phyloP scores from a whole-genome alignment of 1,140 invertebrate genomes.

The Lasioglossum albipes region DNA sequence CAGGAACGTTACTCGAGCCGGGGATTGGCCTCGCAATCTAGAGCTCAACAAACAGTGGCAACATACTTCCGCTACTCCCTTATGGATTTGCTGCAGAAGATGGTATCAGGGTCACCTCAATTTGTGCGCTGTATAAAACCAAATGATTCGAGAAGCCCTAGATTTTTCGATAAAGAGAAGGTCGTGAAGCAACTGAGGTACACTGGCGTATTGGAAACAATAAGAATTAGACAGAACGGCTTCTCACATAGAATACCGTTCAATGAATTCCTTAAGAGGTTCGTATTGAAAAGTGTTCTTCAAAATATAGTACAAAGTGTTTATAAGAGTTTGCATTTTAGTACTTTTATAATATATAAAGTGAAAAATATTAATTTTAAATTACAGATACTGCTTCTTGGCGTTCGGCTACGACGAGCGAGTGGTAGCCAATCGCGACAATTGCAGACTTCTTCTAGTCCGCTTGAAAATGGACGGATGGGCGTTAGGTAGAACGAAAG shows the following conservation, averaged over 20 bases:
- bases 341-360: neutral
- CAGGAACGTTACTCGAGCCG: constrained; percentile 82
- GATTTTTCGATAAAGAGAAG: constrained; percentile 86
- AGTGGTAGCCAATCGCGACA: constrained; percentile 85
- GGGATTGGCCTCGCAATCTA: constrained; percentile 88
- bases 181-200: constrained; percentile 89
- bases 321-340: too few relatives aligned
- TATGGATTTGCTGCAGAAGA: constrained; percentile 92
- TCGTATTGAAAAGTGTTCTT: constrained; percentile 12
- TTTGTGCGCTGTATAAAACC: constrained; percentile 93
- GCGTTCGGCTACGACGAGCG: constrained; percentile 88
- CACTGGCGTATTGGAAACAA: constrained; percentile 91
- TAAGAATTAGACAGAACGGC: constrained; percentile 89
- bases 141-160: constrained; percentile 86
- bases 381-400: constrained; percentile 88
- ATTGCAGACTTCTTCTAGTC: constrained; percentile 86
- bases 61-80: constrained; percentile 92
- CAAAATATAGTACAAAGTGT: too few relatives aligned
- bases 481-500: constrained; percentile 92
- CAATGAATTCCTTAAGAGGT: constrained; percentile 90
- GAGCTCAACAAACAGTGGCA: constrained; percentile 91
- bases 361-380: neutral
- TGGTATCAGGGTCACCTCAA: constrained; percentile 89
- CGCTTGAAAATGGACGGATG: constrained; percentile 90
- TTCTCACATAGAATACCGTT: constrained; percentile 90